Conservation (phyloP, 2,888 invertebrate species). For the Mythimna loreyi region DNA sequence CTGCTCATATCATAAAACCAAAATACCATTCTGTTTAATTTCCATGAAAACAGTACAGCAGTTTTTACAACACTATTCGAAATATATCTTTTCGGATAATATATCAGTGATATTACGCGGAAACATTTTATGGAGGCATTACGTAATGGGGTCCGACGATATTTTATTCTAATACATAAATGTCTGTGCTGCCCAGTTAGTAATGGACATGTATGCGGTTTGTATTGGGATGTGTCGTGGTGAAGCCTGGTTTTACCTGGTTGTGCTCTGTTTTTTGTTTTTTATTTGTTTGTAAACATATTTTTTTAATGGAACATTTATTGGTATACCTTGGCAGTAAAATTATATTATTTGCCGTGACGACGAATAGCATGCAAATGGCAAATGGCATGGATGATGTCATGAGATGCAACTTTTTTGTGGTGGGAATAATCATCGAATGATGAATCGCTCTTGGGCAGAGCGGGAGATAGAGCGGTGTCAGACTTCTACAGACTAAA, state of each 20-base stretch:
- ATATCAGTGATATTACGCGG: conserved; percentile 81
- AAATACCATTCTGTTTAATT: conserved; percentile 45
- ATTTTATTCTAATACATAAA: conserved; percentile 77
- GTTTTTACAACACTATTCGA: conserved; percentile 63
- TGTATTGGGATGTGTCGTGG: conserved; percentile 17
- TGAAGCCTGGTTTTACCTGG: conserved; percentile 13
- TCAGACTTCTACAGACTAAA: too few species aligned
- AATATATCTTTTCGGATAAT: conserved; percentile 73
- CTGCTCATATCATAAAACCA: conserved; percentile 33
- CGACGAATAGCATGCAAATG: too few species aligned
- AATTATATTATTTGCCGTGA: too few species aligned
- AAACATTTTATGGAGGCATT: conserved; percentile 84
- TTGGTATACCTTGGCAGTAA: too few species aligned
- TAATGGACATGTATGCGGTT: conserved; percentile 38
- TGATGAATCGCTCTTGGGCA: too few species aligned
- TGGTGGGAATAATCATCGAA: too few species aligned
- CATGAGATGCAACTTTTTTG: too few species aligned
- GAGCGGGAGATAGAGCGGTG: too few species aligned
- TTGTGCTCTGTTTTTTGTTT: neutral
- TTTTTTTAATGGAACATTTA: neutral
- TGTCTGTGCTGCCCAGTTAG: conserved; percentile 55
- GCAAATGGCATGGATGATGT: too few species aligned
- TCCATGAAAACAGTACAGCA: conserved; percentile 44
- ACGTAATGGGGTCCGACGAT: conserved; percentile 80
- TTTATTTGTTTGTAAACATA: neutral